Conservation (phyloP, 2,888 invertebrate species). For the Abscondita cerata region DNA sequence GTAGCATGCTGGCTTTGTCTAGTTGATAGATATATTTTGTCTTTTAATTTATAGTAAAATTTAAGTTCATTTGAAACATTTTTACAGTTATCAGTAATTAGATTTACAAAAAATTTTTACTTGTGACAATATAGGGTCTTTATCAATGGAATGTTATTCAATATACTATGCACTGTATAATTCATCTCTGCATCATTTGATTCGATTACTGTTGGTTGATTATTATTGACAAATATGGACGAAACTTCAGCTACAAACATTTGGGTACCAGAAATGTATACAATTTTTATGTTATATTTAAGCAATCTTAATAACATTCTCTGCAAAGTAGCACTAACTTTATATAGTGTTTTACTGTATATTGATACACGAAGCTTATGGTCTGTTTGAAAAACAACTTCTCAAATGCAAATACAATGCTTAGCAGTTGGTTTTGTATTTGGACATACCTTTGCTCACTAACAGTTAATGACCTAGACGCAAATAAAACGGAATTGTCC, state of each 20-base stretch:
- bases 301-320: background rate
- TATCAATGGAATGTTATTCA: too few relatives aligned
- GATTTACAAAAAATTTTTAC: slow-evolving; percentile 19
- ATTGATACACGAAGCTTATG: too few relatives aligned
- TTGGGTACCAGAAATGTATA: background rate
- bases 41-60: slow-evolving; percentile 18
- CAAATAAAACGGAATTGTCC: background rate
- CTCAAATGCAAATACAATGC: too few relatives aligned
- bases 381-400: too few relatives aligned
- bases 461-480: background rate
- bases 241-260: too few relatives aligned
- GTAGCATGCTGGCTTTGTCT: too few relatives aligned
- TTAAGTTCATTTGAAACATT: slow-evolving; percentile 16
- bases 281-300: background rate
- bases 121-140: slow-evolving; percentile 6
- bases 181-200: too few relatives aligned
- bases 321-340: too few relatives aligned
- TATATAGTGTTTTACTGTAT: too few relatives aligned
- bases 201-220: too few relatives aligned
- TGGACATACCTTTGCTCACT: background rate
- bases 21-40: slow-evolving; percentile 18
- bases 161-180: too few relatives aligned
- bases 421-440: background rate
- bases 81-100: slow-evolving; percentile 14
- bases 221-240: too few relatives aligned